A percentile compares a stretch with the other conserved stretches of the same genome.
Conservation (phyloP, 2,113 vertebrate genomes). For the Solea solea region DNA sequence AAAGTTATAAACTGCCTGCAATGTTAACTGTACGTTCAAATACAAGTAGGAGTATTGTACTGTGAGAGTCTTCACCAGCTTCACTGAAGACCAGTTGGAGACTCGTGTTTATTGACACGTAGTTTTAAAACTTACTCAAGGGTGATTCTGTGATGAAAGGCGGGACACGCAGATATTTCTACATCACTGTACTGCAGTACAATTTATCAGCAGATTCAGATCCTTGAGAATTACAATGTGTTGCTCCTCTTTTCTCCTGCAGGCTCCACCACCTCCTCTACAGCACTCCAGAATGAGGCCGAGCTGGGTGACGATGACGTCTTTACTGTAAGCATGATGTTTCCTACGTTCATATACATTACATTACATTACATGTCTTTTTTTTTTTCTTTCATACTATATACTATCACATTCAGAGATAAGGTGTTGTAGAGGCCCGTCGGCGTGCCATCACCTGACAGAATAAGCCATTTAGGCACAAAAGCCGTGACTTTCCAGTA, state of each 20-base stretch:
- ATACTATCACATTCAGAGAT: background rate
- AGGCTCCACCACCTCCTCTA: slow-evolving; percentile 98
- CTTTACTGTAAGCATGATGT: slow-evolving; percentile 87
- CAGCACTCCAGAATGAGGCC: slow-evolving; percentile 95
- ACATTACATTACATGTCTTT: no score
- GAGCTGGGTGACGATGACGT: slow-evolving; percentile 98
- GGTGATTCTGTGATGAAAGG: background rate
- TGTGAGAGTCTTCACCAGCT: no score
- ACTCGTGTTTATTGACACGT: no score
- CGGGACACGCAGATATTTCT: no score
- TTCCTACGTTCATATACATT: no score
- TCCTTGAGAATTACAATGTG: background rate
- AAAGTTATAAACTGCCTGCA: no score
- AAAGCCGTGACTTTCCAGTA: no score
- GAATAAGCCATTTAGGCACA: no score
- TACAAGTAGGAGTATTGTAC: no score
- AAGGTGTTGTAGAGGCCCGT: background rate
- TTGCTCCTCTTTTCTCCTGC: slow-evolving; percentile 26
- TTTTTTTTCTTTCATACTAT: slow-evolving; percentile 1
- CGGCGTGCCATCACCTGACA: no score
- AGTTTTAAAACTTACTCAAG: background rate
- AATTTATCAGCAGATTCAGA: background rate
- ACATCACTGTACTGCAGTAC: background rate
- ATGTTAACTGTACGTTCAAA: no score
- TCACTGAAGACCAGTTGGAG: no score